A percentile compares a stretch with the other conserved stretches of the same genome.
Evolutionary conservation across 2,797 vertebrate genomes (phyloP).

Genomic region (Rhinella marina): DNA sequence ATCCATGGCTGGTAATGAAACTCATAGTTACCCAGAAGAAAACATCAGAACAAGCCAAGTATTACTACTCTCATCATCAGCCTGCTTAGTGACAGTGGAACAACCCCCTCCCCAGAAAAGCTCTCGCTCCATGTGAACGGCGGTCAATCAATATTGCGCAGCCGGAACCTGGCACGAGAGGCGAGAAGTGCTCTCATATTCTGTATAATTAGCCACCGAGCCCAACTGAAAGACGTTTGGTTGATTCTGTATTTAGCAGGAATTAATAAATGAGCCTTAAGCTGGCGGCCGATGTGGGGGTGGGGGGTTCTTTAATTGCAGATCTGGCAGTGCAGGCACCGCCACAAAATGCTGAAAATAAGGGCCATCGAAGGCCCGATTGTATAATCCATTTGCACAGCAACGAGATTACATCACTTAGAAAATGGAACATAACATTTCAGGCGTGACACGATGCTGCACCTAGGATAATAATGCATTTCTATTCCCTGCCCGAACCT

Average conservation of each 20-base stretch:
- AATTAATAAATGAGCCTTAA: conserved; percentile 55
- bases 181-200: conserved; percentile 24
- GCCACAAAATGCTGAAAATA: conserved; percentile 35
- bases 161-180: background rate
- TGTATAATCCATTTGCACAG: conserved; percentile 41
- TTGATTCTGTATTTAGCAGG: conserved; percentile 55
- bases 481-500: conserved; percentile 32
- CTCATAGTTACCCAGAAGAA: background rate
- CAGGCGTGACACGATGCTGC: conserved; percentile 20
- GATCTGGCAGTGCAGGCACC: conserved; percentile 31
- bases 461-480: conserved; percentile 40
- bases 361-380: conserved; percentile 39
- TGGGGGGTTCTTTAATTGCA: conserved; percentile 38
- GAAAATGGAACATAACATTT: conserved; percentile 52
- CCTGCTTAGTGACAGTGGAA: background rate
- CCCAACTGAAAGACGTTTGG: conserved; percentile 49
- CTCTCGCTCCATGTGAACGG: background rate
- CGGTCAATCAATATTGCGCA: background rate
- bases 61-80: background rate
- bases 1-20: too few species aligned
- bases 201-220: conserved; percentile 50
- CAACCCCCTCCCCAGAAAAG: background rate
- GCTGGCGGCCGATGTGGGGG: background rate
- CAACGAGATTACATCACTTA: conserved; percentile 40
- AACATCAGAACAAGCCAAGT: too few species aligned